A percentile compares a stretch with the other conserved stretches of the same genome.
phyloP scores from a whole-genome alignment of 1,140 invertebrate genomes.

The Scaptodrosophila lebanonensis region DNA sequence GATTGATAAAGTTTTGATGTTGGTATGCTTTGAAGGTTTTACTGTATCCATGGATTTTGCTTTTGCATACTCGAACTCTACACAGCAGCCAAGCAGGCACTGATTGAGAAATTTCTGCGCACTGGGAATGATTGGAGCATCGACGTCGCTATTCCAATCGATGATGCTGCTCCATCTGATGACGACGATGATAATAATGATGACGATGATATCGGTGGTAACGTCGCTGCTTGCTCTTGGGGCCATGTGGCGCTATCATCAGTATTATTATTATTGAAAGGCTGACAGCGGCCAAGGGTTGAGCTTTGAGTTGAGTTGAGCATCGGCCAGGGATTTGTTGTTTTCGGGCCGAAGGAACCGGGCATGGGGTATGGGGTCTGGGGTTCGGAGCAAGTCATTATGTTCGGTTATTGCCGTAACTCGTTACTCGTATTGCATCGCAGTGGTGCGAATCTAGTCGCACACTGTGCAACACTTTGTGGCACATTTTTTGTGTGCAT shows the following conservation, averaged over 20 bases:
- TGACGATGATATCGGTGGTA: not conserved
- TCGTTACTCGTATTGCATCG: conserved; percentile 9
- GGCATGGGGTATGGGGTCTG: too few species aligned
- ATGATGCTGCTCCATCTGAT: not conserved
- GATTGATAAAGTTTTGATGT: too few species aligned
- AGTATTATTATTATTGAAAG: conserved; percentile 45
- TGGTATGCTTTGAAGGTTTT: too few species aligned
- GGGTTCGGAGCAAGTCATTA: too few species aligned
- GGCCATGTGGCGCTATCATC: conserved; percentile 24
- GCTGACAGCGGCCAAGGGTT: conserved; percentile 20
- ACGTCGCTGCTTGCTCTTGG: not conserved
- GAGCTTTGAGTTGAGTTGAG: conserved; percentile 8
- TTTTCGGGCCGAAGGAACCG: too few species aligned
- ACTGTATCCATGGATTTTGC: too few species aligned
- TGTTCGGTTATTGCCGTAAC: too few species aligned
- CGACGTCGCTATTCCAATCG: not conserved
- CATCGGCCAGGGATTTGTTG: too few species aligned
- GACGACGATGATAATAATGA: not conserved
- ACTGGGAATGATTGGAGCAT: conserved; percentile 26
- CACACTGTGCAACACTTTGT: conserved; percentile 32
- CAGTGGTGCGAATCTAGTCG: not conserved
- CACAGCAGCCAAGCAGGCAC: too few species aligned
- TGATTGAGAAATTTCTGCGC: conserved; percentile 54
- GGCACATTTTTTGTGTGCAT: too few species aligned
- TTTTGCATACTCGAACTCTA: conserved; percentile 44